Percentiles rank a stretch among this genome's conserved stretches.
Evolutionary conservation across 2,797 vertebrate genomes (phyloP).

Genomic region (Buceros bicornis): DNA sequence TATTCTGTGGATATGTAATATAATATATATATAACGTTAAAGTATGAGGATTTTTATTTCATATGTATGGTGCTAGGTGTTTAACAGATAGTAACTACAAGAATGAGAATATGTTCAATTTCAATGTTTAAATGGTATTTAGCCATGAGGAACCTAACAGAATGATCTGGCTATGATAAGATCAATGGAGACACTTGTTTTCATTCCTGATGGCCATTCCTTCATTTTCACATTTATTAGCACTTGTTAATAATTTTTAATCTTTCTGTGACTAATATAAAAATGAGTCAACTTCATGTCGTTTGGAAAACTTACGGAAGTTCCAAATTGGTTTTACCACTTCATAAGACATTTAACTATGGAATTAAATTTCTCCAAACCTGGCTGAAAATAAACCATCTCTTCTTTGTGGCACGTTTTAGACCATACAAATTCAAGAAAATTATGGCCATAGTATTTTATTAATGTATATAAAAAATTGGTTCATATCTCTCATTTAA

Average conservation of each 20-base stretch:
- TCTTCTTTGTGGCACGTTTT: background rate
- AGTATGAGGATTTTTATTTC: background rate
- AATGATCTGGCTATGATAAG: background rate
- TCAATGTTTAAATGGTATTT: background rate
- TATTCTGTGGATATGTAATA: background rate
- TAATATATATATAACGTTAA: background rate
- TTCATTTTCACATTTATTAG: background rate
- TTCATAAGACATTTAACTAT: background rate
- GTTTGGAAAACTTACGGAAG: background rate
- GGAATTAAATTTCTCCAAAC: background rate
- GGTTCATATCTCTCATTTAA: background rate
- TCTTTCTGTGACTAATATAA: background rate
- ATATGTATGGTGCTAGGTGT: background rate
- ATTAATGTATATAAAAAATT: background rate
- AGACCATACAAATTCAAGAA: background rate
- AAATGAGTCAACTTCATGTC: background rate
- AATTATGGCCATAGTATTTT: background rate
- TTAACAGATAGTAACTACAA: background rate
- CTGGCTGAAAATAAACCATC: background rate
- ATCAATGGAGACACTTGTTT: background rate
- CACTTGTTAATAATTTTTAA: background rate
- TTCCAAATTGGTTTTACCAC: background rate
- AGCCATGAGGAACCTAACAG: background rate
- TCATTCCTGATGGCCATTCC: background rate
- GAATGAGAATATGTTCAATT: fast-evolving